Percentiles rank a stretch among this genome's conserved stretches.
Conservation (phyloP, 2,113 vertebrate species). For the Paramormyrops kingsleyae region DNA sequence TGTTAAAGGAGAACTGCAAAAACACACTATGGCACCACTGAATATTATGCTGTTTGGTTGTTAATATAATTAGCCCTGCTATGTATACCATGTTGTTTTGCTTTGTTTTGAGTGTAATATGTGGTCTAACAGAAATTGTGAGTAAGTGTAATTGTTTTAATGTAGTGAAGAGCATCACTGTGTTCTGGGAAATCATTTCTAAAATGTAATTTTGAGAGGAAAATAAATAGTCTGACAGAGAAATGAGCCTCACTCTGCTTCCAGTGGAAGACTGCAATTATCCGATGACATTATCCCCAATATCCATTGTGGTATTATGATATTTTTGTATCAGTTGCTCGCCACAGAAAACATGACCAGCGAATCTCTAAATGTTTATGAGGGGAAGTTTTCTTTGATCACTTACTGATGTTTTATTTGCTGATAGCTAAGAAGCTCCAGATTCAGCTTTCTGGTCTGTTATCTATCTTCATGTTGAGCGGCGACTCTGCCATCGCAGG, state of each 20-base stretch:
- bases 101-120: background rate
- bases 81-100: background rate
- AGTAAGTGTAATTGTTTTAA: constrained; percentile 5
- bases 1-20: background rate
- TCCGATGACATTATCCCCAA: background rate
- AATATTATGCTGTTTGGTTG: background rate
- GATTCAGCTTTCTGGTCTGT: background rate
- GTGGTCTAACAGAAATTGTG: background rate
- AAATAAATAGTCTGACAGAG: background rate
- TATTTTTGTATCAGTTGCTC: background rate
- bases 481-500: background rate
- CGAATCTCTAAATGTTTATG: background rate
- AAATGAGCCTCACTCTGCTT: background rate
- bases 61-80: background rate
- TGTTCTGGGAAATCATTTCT: background rate
- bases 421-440: background rate
- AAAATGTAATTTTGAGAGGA: constrained; percentile 3
- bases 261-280: background rate
- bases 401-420: background rate
- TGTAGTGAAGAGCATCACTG: background rate
- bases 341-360: background rate
- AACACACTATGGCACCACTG: background rate
- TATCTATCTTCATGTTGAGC: background rate
- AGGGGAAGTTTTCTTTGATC: background rate
- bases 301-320: background rate